Evolutionary conservation across 2,888 invertebrate genomes (phyloP).

Genomic region (Synanthedon myopaeformis): DNA sequence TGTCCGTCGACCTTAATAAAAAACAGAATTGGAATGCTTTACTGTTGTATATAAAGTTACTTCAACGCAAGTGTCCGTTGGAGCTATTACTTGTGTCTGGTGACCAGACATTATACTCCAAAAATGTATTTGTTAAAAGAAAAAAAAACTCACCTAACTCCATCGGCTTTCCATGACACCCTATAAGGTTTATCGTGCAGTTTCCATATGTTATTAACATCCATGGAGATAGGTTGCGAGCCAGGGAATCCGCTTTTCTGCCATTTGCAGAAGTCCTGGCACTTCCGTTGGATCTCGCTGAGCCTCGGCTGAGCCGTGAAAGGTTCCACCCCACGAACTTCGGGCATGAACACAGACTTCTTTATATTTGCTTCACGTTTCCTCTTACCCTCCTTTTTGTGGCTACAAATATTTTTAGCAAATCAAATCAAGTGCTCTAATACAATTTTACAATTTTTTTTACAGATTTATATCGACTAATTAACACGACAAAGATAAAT

Average conservation of each 20-base stretch:
- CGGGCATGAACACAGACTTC: conserved; percentile 86
- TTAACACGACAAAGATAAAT: no score
- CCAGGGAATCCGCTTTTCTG: conserved; percentile 89
- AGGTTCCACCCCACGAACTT: conserved; percentile 81
- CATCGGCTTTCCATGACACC: conserved; percentile 99
- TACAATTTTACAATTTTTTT: not conserved
- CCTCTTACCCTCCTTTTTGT: conserved; percentile 34
- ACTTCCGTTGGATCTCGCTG: conserved; percentile 76
- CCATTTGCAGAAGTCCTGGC: conserved; percentile 86
- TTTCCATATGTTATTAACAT: conserved; percentile 79
- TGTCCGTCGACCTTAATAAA: no score
- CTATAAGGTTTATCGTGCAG: conserved; percentile 87
- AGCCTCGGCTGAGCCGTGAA: conserved; percentile 74
- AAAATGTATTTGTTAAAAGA: conserved; percentile 1
- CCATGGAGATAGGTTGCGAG: conserved; percentile 98
- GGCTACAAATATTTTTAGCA: conserved; percentile 1
- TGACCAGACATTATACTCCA: no score
- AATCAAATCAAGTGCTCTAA: not conserved
- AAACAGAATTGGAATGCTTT: no score
- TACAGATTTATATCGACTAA: not conserved
- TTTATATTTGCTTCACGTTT: conserved; percentile 70
- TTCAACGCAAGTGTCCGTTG: no score
- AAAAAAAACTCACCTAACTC: conserved; percentile 77
- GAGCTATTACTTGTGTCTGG: no score
- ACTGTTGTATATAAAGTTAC: no score